Evolutionary conservation across 2,113 vertebrate genomes (phyloP), one percentile per base, ranked within the genome.

Genomic region (Pomatorhinus ruficollis): DNA sequence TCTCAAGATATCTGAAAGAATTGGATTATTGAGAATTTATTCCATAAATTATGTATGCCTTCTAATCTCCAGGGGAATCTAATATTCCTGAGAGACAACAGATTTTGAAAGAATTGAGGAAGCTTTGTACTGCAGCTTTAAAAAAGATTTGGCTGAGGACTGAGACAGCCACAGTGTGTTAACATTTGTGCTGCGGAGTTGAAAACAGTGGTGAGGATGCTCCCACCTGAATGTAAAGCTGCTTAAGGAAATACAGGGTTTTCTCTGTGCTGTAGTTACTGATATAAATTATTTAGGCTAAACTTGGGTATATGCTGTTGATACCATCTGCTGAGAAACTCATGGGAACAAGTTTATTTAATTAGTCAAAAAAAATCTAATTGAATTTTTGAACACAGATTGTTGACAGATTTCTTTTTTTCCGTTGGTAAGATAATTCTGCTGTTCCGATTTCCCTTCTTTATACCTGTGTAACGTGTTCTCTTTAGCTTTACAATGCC

Each of bases 401-500:
- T 80, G 18, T 30, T 68, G 35, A 14, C 33, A 44, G 22, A 21
- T 25, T 59, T 13, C 35, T 66, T 69, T 69, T 69, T 69, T n/a
- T 2, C 59, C 21, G 77, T 68, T 28, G 7, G 10, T 57, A n/a
- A 75, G 28, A 4, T 30, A 9, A 60, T 86, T 78, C 52, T 75
- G 4, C 47, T 72, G 6, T 52, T 77, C n/a, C 69, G 40, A 23
- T 69, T 84, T 47, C 71, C 45, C 22, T 39, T 74, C n/a, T 65
- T 88, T 3, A 1, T 53, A 23, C 2, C 0, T 12, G 12, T 53
- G 40, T 64, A 40, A 40, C 21, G 21, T 3, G 1, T 40, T 12
- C 57, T 61, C 50, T 61, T 57, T 33, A 40, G 45, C 21, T 47
- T 68, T 33, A 28, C 63, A 31, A n/a, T 24, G 33, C 30, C 39